Percentiles rank a stretch among this genome's conserved stretches.
phyloP scores from a whole-genome alignment of 1,140 invertebrate genomes.

The Heliconius eleuchia region DNA sequence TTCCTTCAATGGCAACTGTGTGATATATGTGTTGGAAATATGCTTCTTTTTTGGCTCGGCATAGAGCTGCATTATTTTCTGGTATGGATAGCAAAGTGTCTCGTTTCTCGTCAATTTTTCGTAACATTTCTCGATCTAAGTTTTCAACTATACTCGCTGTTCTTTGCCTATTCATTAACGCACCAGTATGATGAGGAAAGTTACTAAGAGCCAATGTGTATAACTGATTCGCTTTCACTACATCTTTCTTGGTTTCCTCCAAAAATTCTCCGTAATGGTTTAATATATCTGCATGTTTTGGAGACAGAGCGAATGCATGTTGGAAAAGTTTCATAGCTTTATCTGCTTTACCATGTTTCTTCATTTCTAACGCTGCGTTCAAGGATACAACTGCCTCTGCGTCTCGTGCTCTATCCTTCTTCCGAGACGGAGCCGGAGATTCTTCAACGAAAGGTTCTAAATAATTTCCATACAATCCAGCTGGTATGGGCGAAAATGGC shows the following conservation, averaged over 20 bases:
- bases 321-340: conserved; percentile 94
- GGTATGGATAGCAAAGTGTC: conserved; percentile 91
- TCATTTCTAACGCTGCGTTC: conserved; percentile 92
- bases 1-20: conserved; percentile 98
- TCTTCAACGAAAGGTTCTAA: conserved; percentile 60
- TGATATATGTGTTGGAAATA: conserved; percentile 99
- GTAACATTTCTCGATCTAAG: conserved; percentile 90
- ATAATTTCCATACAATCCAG: conserved; percentile 69
- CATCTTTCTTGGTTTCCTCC: conserved; percentile 92
- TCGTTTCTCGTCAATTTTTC: conserved; percentile 93
- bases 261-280: conserved; percentile 97
- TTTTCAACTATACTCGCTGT: conserved; percentile 95
- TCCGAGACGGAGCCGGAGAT: conserved; percentile 44
- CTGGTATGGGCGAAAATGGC: conserved; percentile 73
- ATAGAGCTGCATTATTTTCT: conserved; percentile 88
- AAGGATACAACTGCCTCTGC: conserved; percentile 92
- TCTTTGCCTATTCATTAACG: conserved; percentile 90
- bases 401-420: conserved; percentile 61
- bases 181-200: conserved; percentile 91
- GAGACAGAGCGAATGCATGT: conserved; percentile 94
- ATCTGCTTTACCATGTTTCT: conserved; percentile 89
- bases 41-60: conserved; percentile 95
- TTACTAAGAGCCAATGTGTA: conserved; percentile 91
- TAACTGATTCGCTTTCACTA: conserved; percentile 94
- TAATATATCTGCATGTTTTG: conserved; percentile 95